Evolutionary conservation across 2,888 invertebrate species (phyloP).

Genomic region (Drosophila ustulata): DNA sequence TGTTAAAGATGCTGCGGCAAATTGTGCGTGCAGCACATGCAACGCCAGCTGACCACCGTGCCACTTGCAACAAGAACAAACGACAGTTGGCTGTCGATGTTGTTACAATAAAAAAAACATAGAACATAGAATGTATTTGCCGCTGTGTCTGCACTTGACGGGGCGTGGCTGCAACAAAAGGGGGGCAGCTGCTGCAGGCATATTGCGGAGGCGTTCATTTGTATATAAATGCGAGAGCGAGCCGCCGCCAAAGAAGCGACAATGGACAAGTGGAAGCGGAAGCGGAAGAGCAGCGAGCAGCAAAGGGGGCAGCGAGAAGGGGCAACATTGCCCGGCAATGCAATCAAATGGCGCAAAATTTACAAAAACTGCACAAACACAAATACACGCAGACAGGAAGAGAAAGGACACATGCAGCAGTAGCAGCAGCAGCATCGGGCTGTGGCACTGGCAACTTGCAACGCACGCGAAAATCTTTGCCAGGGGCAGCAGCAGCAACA

Average conservation of each 20-base stretch:
- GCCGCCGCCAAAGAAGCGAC: conserved; percentile 73
- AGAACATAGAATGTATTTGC: conserved; percentile 68
- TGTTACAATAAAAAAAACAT: conserved; percentile 45
- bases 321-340: conserved; percentile 58
- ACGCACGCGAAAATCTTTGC: conserved; percentile 81
- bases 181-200: conserved; percentile 6
- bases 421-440: conserved; percentile 33
- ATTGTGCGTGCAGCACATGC: conserved; percentile 41
- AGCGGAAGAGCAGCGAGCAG: conserved; percentile 29
- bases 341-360: conserved; percentile 80
- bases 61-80: conserved; percentile 41
- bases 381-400: conserved; percentile 20
- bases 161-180: conserved; percentile 45
- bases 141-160: conserved; percentile 76
- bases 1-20: conserved; percentile 31
- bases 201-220: conserved; percentile 76
- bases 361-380: conserved; percentile 70
- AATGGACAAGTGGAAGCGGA: conserved; percentile 62
- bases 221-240: conserved; percentile 68
- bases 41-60: conserved; percentile 49
- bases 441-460: conserved; percentile 65
- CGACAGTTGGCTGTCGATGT: conserved; percentile 72
- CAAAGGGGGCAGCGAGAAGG: not conserved
- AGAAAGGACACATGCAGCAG: conserved; percentile 53
- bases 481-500: conserved; percentile 44